Conservation (phyloP, 2,888 invertebrate genomes). For the Trichopria drosophilae region DNA sequence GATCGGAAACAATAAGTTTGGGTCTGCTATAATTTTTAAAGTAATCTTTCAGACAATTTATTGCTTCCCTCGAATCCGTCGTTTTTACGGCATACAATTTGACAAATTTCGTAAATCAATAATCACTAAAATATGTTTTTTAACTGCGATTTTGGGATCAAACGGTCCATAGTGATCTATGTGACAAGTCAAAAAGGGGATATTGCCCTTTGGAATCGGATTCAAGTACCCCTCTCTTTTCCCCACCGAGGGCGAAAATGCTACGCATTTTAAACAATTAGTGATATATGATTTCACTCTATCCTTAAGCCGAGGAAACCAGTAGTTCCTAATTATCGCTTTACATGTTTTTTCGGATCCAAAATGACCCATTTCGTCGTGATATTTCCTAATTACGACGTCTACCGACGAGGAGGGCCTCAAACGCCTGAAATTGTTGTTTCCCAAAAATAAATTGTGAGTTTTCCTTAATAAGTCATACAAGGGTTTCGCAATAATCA, state of each 20-base stretch:
- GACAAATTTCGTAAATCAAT: too few relatives aligned
- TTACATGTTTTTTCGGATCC: conserved; percentile 1
- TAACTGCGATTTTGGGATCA: background rate
- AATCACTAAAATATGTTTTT: too few relatives aligned
- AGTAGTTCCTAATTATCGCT: conserved; percentile 10
- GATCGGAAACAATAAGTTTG: too few relatives aligned
- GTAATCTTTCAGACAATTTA: too few relatives aligned
- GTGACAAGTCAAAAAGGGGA: too few relatives aligned
- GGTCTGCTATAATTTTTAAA: too few relatives aligned
- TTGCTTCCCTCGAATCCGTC: too few relatives aligned
- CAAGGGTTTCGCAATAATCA: conserved; percentile 42
- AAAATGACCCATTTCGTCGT: conserved; percentile 7
- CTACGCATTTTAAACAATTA: too few relatives aligned
- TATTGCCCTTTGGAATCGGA: background rate
- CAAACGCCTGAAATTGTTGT: background rate
- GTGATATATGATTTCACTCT: too few relatives aligned
- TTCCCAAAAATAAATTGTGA: too few relatives aligned
- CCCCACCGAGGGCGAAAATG: conserved; percentile 1
- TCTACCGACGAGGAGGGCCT: background rate
- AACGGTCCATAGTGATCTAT: background rate
- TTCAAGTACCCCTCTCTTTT: conserved; percentile 1
- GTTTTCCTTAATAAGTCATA: conserved; percentile 37
- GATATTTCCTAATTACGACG: background rate
- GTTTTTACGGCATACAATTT: too few relatives aligned
- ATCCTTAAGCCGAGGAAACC: too few relatives aligned